Conservation (phyloP, 2,797 vertebrate species). For the Myotis findleyi region DNA sequence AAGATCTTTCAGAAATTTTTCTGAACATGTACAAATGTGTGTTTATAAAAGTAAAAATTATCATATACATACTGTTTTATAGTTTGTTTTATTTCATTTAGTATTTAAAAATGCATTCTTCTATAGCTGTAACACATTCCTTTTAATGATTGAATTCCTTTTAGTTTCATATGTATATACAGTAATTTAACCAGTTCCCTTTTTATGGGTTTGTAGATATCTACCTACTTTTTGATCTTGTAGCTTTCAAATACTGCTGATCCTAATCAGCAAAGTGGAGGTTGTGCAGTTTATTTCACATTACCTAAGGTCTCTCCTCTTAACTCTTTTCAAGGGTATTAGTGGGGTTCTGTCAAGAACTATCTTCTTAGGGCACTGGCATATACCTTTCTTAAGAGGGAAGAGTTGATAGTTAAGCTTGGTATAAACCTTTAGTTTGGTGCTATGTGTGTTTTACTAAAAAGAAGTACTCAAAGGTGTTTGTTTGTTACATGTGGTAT, state of each 20-base stretch:
- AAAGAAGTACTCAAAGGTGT: neutral
- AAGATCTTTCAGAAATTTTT: neutral
- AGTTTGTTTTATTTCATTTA: constrained; percentile 17
- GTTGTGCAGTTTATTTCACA: neutral
- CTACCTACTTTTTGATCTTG: neutral
- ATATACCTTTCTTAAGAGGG: neutral
- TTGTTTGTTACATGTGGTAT: neutral
- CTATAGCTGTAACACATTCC: neutral
- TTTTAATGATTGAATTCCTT: neutral
- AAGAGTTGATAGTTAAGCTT: constrained; percentile 4
- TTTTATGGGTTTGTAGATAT: neutral
- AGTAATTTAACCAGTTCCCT: neutral
- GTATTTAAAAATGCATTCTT: constrained; percentile 26
- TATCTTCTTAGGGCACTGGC: neutral
- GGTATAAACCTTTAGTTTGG: neutral
- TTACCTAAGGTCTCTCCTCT: neutral
- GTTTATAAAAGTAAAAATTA: neutral
- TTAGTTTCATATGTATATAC: neutral
- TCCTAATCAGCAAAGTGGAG: neutral
- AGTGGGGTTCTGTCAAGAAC: neutral
- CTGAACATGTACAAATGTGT: neutral
- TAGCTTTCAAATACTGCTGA: neutral
- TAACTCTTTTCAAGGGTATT: neutral
- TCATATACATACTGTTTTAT: neutral
- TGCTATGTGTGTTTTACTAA: neutral